A percentile compares a stretch with the other conserved stretches of the same genome.
These are phyloP conservation scores for Nematostella vectensis DNA, from an alignment of 92 coral and sea anemone species.

Conservation along the genomic window DNA sequence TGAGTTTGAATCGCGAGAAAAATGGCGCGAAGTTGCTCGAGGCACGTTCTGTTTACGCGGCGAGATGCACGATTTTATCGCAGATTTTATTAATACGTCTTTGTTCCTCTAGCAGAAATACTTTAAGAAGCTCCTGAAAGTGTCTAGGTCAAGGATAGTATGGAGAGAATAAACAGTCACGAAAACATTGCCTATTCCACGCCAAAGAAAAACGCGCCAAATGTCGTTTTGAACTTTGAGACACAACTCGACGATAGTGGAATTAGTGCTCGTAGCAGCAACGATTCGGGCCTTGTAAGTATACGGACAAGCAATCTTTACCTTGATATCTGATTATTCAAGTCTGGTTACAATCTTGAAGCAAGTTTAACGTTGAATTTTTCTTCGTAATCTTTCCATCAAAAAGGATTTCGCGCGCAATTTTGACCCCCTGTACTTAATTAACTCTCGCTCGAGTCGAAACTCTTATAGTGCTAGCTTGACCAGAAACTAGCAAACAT, in stretches of 20 bases:
- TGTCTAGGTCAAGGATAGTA: neutral
- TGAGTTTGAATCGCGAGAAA: neutral
- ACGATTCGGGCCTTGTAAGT: constrained; percentile 1
- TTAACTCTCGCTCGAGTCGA: neutral
- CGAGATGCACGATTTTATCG: no score
- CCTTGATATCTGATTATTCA: neutral
- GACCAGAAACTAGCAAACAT: no score
- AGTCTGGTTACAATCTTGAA: neutral
- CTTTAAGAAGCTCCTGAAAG: no score
- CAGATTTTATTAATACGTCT: no score
- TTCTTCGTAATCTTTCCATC: no score
- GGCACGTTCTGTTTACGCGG: neutral
- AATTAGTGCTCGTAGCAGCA: constrained; percentile 2
- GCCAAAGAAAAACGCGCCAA: constrained; percentile 21
- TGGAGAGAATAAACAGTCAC: constrained; percentile 6
- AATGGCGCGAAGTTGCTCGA: neutral
- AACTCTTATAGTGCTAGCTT: no score
- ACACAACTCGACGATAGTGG: constrained; percentile 32
- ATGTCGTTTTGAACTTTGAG: neutral
- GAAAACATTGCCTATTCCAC: constrained; percentile 16
- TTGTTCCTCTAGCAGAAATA: no score
- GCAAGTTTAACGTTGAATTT: no score
- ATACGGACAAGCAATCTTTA: neutral
- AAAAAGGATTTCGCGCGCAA: no score
- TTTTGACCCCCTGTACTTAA: no score